Evolutionary conservation across 2,113 vertebrate genomes (phyloP).

Genomic region (Argyrosomus japonicus): DNA sequence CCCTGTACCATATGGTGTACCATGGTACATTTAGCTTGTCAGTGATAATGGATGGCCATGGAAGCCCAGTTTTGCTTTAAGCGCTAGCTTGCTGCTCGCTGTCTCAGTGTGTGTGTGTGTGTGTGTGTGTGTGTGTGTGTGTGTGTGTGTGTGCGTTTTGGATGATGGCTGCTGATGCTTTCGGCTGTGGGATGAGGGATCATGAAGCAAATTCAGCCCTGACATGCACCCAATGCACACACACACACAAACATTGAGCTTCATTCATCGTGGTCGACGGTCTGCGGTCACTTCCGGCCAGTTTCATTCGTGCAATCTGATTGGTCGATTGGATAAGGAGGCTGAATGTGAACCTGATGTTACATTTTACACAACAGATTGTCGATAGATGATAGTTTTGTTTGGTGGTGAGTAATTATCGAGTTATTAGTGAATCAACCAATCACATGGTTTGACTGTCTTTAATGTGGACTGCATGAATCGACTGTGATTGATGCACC

Average conservation of each 20-base stretch:
- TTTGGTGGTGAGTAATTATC: too few relatives aligned
- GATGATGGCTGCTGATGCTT: constrained; percentile 72
- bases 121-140: constrained; percentile 36
- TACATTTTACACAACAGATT: neutral
- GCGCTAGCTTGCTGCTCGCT: constrained; percentile 78
- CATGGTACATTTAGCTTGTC: constrained; percentile 85
- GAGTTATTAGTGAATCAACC: neutral
- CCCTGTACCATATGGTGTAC: constrained; percentile 80
- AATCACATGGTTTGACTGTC: neutral
- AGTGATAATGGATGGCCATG: constrained; percentile 84
- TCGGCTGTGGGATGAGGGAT: constrained; percentile 75
- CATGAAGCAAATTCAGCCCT: constrained; percentile 71
- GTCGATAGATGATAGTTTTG: too few relatives aligned
- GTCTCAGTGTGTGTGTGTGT: constrained; percentile 46
- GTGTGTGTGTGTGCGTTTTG: constrained; percentile 40
- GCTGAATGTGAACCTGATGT: neutral
- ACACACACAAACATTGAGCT: constrained; percentile 8
- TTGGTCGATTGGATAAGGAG: constrained; percentile 23
- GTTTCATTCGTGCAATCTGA: constrained; percentile 11
- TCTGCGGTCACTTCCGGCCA: constrained; percentile 31
- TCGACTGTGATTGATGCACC: neutral
- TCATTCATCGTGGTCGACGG: neutral
- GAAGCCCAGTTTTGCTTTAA: constrained; percentile 85
- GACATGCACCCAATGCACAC: constrained; percentile 55
- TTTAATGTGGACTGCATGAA: neutral